Percentiles rank a stretch among this genome's conserved stretches.
These are phyloP conservation scores for Menidia beryllina DNA, from an alignment of 2,113 vertebrate species.

Conservation along the genomic window DNA sequence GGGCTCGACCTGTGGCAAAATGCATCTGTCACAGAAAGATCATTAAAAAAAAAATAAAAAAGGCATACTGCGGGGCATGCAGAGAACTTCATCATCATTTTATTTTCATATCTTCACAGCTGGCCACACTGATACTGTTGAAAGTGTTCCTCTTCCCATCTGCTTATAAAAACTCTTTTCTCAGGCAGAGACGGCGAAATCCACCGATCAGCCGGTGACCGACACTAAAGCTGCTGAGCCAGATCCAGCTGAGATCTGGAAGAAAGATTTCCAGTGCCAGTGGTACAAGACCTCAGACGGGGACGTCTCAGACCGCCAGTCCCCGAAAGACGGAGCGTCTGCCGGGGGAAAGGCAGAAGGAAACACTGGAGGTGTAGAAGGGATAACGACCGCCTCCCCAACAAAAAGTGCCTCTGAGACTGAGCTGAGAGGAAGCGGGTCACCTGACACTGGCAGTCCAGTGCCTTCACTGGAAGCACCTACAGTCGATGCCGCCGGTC, in stretches of 20 bases:
- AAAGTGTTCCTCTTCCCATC: not conserved
- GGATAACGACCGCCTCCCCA: conserved; percentile 30
- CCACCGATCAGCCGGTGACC: conserved; percentile 66
- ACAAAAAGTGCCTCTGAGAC: conserved; percentile 56
- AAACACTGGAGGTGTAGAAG: conserved; percentile 5
- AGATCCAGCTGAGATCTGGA: conserved; percentile 76
- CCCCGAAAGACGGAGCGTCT: conserved; percentile 62
- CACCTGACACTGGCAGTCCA: conserved; percentile 13
- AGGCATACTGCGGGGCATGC: no score
- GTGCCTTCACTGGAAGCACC: conserved; percentile 31
- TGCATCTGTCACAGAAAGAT: no score
- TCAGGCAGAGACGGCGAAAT: conserved; percentile 57
- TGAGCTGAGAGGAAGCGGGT: conserved; percentile 24
- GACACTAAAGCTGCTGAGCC: conserved; percentile 62
- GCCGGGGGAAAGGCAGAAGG: conserved; percentile 15
- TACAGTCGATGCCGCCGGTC: conserved; percentile 25
- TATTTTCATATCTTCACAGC: not conserved
- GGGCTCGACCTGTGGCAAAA: not conserved
- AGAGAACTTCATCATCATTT: no score
- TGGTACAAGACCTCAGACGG: conserved; percentile 79
- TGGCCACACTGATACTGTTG: not conserved
- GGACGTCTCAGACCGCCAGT: conserved; percentile 75
- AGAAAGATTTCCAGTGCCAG: conserved; percentile 82
- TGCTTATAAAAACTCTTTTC: no score
- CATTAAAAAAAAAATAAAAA: no score